Conservation (phyloP, 2,797 vertebrate genomes). For the Coilia nasus region DNA sequence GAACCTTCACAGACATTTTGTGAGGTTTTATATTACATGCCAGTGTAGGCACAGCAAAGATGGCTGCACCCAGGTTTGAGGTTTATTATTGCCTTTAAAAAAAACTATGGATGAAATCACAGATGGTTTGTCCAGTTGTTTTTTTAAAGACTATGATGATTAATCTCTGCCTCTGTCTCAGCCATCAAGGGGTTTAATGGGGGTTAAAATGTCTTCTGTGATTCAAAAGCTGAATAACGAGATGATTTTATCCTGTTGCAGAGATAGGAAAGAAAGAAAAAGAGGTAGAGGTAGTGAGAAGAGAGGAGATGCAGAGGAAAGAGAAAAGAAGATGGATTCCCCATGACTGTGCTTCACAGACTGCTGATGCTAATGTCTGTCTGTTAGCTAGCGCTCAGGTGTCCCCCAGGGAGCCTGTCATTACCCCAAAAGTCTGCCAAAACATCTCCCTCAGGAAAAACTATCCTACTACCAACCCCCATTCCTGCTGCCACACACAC, state of each 20-base stretch:
- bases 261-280: neutral
- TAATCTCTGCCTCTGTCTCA: neutral
- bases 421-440: conserved; percentile 43
- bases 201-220: neutral
- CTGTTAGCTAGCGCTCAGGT: conserved; percentile 27
- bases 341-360: conserved; percentile 22
- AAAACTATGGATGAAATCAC: too few relatives aligned
- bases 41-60: too few relatives aligned
- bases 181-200: neutral
- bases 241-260: neutral
- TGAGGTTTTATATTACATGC: too few relatives aligned
- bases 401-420: conserved; percentile 45
- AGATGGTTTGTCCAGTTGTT: too few relatives aligned
- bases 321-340: conserved; percentile 17
- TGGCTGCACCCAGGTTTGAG: too few relatives aligned
- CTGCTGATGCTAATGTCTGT: conserved; percentile 45
- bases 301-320: conserved; percentile 16
- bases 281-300: too few relatives aligned
- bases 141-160: neutral
- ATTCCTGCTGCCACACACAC: neutral
- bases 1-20: too few relatives aligned
- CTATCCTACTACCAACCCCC: neutral
- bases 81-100: too few relatives aligned
- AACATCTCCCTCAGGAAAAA: conserved; percentile 42
- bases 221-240: neutral